Conservation (phyloP, 1,140 invertebrate genomes). For the Carposina sasakii region DNA sequence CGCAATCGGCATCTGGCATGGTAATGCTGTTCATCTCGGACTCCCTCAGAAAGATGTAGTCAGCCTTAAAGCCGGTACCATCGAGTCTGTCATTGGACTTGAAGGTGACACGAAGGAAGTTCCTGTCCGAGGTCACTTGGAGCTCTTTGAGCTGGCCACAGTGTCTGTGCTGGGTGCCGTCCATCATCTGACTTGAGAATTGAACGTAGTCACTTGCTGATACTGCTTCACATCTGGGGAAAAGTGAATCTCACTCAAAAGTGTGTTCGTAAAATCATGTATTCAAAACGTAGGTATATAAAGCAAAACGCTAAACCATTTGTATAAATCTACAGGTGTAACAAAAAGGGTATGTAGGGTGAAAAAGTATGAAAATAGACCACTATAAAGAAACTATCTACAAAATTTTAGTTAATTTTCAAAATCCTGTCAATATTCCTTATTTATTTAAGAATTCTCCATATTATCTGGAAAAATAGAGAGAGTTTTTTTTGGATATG, state of each 20-base stretch:
- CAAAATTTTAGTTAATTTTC: no score
- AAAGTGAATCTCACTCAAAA: slow-evolving; percentile 9
- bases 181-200: slow-evolving; percentile 93
- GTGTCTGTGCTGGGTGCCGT: slow-evolving; percentile 85
- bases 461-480: no score
- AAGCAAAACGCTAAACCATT: no score
- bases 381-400: no score
- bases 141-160: slow-evolving; percentile 88
- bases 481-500: no score
- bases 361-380: no score
- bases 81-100: slow-evolving; percentile 94
- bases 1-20: slow-evolving; percentile 39
- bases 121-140: slow-evolving; percentile 87
- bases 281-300: slow-evolving; percentile 7
- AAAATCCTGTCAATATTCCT: no score
- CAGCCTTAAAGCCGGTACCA: slow-evolving; percentile 92
- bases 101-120: slow-evolving; percentile 95
- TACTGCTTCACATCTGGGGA: slow-evolving; percentile 83
- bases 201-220: slow-evolving; percentile 95
- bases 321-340: no score
- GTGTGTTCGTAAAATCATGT: slow-evolving; percentile 6
- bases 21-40: slow-evolving; percentile 62
- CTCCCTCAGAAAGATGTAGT: slow-evolving; percentile 83
- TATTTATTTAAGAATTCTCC: no score
- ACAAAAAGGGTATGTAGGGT: no score